Conservation (phyloP, 1,140 invertebrate species). For the Caerostris darwini region DNA sequence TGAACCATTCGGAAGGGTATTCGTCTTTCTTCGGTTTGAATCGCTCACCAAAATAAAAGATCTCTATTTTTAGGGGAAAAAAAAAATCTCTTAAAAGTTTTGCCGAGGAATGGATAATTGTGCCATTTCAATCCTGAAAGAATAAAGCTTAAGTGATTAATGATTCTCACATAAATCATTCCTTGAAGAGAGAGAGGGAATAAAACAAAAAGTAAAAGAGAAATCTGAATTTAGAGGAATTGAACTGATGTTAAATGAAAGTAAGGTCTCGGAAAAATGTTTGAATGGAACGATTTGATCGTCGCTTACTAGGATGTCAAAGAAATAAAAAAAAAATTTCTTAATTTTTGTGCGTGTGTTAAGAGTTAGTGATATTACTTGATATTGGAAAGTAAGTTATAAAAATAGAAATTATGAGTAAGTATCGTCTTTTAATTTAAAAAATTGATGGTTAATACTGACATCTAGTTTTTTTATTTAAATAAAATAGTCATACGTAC, state of each 20-base stretch:
- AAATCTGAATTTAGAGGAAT: not conserved
- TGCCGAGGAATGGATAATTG: conserved; percentile 13
- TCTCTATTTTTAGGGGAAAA: not conserved
- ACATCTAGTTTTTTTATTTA: too few species aligned
- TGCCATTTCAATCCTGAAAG: not conserved
- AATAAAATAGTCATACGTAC: too few species aligned
- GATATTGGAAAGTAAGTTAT: too few species aligned
- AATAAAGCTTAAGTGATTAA: conserved; percentile 27
- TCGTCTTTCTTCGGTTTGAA: conserved; percentile 57
- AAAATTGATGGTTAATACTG: too few species aligned
- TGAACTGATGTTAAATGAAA: conserved; percentile 12
- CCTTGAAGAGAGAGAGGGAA: not conserved
- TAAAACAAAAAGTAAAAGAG: too few species aligned
- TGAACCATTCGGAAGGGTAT: conserved; percentile 47
- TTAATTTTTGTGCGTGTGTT: too few species aligned
- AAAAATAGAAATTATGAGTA: too few species aligned
- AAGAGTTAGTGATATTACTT: too few species aligned
- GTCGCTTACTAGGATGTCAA: too few species aligned
- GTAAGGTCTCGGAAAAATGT: not conserved
- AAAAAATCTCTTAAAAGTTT: not conserved
- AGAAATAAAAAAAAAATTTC: too few species aligned
- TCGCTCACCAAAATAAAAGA: conserved; percentile 15
- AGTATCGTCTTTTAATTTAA: too few species aligned
- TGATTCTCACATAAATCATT: conserved; percentile 20
- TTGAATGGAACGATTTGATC: not conserved